Evolutionary conservation across 2,888 invertebrate genomes (phyloP), one percentile per base, ranked within the genome.

Genomic region (Nezara viridula): DNA sequence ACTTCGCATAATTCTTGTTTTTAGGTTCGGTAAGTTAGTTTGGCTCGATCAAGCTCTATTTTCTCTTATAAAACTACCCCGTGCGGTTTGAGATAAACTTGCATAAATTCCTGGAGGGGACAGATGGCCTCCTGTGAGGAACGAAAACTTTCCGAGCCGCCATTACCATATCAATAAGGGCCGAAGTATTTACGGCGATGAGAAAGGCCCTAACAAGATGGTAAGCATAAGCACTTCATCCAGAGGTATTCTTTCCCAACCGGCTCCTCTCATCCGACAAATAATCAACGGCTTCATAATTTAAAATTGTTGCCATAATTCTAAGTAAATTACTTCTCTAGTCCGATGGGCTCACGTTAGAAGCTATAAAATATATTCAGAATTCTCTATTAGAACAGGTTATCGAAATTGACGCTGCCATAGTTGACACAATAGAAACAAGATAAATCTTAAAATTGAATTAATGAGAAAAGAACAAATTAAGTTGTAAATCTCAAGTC

Each of bases 121-220:
- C 81, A 40, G 81, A 81, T 81, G 81, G 81, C 44, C 81, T 44
- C 44, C 81, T 44, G 44, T 81, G 44, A 81, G 81, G n/a, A 44
- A 81, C 12, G 81, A 81, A 81, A 81, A 81, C 40, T 81, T 81
- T 40, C 81, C 44, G 81, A 44, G 81, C 24, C 81, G 40, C 40
- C 14, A 81, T 81, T 81, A 81, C 40, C 81, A 81, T 81, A 81
- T 81, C 81, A 81, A 81, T 81, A 81, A 81, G 81, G 44, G 44
- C 81, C 81, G 40, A 81, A 81, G 44, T 81, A 81, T 81, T 81
- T 81, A 81, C 44, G 40, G n/a, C 24, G 81, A 40, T 40, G 81
- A 44, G 81, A 44, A 81, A n/a, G 81, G 1, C 19, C 44, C 32
- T 81, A 81, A 81, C 81, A 81, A 44, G 40, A 81, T 81, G 44